Percentiles rank a stretch among this genome's conserved stretches.
Evolutionary conservation across 1,140 invertebrate genomes (phyloP).

Genomic region (Platyscapa corneri): DNA sequence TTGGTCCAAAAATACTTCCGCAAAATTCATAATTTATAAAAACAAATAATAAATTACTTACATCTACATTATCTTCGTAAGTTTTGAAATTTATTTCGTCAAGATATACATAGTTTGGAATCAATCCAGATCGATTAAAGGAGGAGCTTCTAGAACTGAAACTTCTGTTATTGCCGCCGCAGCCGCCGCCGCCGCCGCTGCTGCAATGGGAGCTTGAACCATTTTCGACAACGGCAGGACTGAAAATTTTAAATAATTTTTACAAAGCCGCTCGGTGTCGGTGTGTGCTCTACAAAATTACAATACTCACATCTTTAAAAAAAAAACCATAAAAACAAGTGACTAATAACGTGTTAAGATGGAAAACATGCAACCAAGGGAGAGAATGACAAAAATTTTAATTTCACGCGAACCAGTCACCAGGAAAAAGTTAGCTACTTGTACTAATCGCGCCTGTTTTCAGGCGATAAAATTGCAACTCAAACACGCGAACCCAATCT

Average conservation of each 20-base stretch:
- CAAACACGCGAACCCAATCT: too few species aligned
- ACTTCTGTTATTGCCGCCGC: conserved; percentile 18
- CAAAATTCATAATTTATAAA: too few species aligned
- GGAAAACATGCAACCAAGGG: neutral
- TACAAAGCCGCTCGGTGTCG: too few species aligned
- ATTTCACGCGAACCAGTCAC: too few species aligned
- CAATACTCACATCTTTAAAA: conserved; percentile 22
- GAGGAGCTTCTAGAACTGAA: conserved; percentile 44
- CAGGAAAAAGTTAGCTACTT: too few species aligned
- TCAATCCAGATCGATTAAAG: conserved; percentile 66
- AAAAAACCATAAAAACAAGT: neutral
- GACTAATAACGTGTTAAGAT: neutral
- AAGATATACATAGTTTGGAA: conserved; percentile 59
- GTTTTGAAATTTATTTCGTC: conserved; percentile 64
- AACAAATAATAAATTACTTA: conserved; percentile 50
- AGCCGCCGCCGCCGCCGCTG: conserved; percentile 15
- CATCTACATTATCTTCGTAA: conserved; percentile 58
- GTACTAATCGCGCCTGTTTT: too few species aligned
- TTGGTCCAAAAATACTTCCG: neutral
- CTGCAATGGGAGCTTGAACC: conserved; percentile 47
- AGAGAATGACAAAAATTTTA: neutral
- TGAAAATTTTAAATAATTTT: conserved; percentile 32
- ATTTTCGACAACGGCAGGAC: conserved; percentile 41
- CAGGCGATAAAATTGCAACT: too few species aligned
- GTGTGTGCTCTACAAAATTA: neutral